phyloP scores from a whole-genome alignment of 35 echinoderm and acorn worm genomes.

The Heliocidaris tuberculata region DNA sequence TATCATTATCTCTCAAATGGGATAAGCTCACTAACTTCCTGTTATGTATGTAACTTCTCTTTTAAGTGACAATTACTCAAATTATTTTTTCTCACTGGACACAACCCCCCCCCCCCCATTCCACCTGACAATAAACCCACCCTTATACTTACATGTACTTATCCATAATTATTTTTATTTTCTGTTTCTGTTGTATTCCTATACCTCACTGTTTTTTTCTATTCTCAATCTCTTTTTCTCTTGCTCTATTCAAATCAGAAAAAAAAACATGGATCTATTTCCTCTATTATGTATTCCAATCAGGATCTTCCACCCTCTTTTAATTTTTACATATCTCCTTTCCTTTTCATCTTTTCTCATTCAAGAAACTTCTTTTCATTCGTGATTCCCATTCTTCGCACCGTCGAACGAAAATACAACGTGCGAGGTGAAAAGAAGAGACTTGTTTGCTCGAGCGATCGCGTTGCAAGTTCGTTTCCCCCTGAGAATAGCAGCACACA shows the following conservation, averaged over 20 bases:
- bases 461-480: neutral
- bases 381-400: neutral
- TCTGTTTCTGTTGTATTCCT: too few species aligned
- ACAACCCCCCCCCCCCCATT: neutral
- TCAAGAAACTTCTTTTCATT: constrained; percentile 18
- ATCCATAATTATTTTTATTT: neutral
- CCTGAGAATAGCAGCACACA: neutral
- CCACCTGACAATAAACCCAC: neutral
- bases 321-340: neutral
- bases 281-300: neutral
- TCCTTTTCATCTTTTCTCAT: neutral
- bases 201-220: too few species aligned
- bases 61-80: too few species aligned
- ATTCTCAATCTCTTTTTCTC: neutral
- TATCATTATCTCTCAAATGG: too few species aligned
- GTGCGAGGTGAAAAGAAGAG: neutral
- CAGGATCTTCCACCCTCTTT: neutral
- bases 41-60: too few species aligned
- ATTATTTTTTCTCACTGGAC: too few species aligned
- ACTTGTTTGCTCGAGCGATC: constrained; percentile 17
- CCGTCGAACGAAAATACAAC: neutral
- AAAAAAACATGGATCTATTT: neutral
- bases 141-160: neutral
- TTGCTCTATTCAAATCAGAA: neutral
- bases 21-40: too few species aligned